phyloP scores from a whole-genome alignment of 2,888 invertebrate genomes.

The Heliconius erato region DNA sequence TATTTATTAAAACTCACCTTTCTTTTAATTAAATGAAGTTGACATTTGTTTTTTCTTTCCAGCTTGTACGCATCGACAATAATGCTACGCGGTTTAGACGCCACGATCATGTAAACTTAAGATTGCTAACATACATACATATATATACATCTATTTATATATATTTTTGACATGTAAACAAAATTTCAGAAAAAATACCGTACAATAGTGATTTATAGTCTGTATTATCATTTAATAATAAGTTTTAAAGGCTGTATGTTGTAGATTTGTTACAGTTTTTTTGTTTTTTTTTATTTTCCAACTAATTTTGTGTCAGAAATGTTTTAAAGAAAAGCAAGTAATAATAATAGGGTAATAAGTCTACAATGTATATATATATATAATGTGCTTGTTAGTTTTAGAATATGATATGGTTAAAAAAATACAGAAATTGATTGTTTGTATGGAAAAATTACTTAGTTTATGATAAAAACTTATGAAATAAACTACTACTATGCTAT shows the following conservation, averaged over 20 bases:
- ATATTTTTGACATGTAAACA: slow-evolving; percentile 51
- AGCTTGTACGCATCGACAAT: slow-evolving; percentile 82
- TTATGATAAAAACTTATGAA: background rate
- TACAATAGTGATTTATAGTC: slow-evolving; percentile 42
- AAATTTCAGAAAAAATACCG: slow-evolving; percentile 25
- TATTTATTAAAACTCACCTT: too few relatives aligned
- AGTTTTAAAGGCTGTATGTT: slow-evolving; percentile 27
- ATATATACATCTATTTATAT: slow-evolving; percentile 43
- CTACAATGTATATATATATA: slow-evolving; percentile 23
- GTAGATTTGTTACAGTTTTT: slow-evolving; percentile 20
- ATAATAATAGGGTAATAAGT: slow-evolving; percentile 17
- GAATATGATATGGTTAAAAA: slow-evolving; percentile 4
- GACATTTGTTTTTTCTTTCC: slow-evolving; percentile 59
- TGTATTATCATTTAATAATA: slow-evolving; percentile 31
- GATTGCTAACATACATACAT: slow-evolving; percentile 40
- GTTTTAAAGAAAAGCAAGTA: background rate
- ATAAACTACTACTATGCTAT: background rate
- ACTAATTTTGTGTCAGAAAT: background rate
- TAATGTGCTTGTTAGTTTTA: slow-evolving; percentile 27
- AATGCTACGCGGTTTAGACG: slow-evolving; percentile 56
- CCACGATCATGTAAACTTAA: slow-evolving; percentile 47
- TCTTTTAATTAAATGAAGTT: background rate
- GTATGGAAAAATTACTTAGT: slow-evolving; percentile 19
- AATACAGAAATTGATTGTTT: background rate
- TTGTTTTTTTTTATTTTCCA: background rate